Evolutionary conservation across 2,113 vertebrate species (phyloP), one percentile per base, ranked within the genome.

Genomic region (Motacilla alba): DNA sequence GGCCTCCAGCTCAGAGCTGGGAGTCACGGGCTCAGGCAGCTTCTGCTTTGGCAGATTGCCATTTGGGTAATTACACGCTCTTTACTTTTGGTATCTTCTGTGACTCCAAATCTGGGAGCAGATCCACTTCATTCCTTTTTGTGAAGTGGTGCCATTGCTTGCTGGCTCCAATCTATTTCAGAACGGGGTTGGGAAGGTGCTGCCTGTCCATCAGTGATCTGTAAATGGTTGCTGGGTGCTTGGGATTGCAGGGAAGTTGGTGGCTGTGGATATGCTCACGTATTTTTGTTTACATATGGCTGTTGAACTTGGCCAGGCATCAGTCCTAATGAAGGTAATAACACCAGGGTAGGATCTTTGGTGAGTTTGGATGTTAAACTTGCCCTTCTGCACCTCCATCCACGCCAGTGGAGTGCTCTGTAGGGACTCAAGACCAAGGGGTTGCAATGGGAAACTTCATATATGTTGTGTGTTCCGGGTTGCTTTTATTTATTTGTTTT

Each of bases 11-110:
- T 83, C 43, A 77, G 83, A 83, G 83, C 4, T 80, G 63, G 85
- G 50, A 91, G 49, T 66, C 69, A 20, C 21, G n/a, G 55, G 58
- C 59, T 86, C n/a, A 62, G 82, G 43, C 67, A 80, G 23, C 80
- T 92, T 83, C 58, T 79, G 22, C 76, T 77, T 49, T 94, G 85
- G 75, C 35, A 88, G 83, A 80, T 44, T 88, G 50, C 59, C 79
- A 52, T 83, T 91, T 62, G 75, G 21, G 47, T 90, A 88, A 77
- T 93, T 83, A 74, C 9, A 5, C 70, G 31, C 72, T 74, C 55
- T 76, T 96, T 83, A 74, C 47, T 80, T 95, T 78, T 80, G 50
- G 19, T 78, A 41, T 35, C 78, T 60, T 83, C 76, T 73, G 69
- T 47, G 75, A 49, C 72, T 95, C 76, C 39, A 70, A 77, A 50